A percentile compares a stretch with the other conserved stretches of the same genome.
phyloP scores from a whole-genome alignment of 2,888 invertebrate genomes.

The Helleia helle region DNA sequence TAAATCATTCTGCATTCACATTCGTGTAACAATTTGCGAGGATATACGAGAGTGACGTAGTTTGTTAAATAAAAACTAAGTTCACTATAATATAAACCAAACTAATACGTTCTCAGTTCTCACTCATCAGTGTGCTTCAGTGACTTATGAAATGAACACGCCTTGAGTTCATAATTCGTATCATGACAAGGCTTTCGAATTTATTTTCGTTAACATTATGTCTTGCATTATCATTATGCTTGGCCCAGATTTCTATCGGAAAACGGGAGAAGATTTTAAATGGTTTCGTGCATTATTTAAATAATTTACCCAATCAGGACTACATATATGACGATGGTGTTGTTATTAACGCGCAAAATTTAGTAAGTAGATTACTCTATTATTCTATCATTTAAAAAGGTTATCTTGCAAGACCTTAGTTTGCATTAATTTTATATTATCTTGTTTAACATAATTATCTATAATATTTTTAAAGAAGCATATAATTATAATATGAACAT shows the following conservation, averaged over 20 bases:
- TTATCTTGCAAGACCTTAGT: conserved; percentile 22
- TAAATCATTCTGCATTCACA: conserved; percentile 15
- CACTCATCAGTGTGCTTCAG: conserved; percentile 22
- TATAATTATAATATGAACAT: too few species aligned
- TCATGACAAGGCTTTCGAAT: neutral
- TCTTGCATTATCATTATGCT: conserved; percentile 31
- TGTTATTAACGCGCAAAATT: conserved; percentile 52
- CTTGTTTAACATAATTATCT: neutral
- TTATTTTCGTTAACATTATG: conserved; percentile 20
- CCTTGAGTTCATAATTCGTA: conserved; percentile 19
- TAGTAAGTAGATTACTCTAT: conserved; percentile 41
- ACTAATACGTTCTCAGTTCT: neutral
- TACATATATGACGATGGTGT: conserved; percentile 59
- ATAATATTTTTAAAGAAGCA: too few species aligned
- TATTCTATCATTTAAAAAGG: conserved; percentile 19
- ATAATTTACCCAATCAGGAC: conserved; percentile 53
- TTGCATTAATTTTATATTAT: neutral
- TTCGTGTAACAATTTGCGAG: neutral
- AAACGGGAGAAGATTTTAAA: conserved; percentile 39
- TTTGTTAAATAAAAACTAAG: neutral
- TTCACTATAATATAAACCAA: neutral
- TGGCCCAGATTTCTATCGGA: conserved; percentile 36
- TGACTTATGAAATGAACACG: conserved; percentile 34
- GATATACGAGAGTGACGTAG: conserved; percentile 7
- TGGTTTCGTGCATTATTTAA: conserved; percentile 60